Evolutionary conservation across 2,113 vertebrate species (phyloP), one percentile per base, ranked within the genome.

Genomic region (Zosterops hypoxanthus): DNA sequence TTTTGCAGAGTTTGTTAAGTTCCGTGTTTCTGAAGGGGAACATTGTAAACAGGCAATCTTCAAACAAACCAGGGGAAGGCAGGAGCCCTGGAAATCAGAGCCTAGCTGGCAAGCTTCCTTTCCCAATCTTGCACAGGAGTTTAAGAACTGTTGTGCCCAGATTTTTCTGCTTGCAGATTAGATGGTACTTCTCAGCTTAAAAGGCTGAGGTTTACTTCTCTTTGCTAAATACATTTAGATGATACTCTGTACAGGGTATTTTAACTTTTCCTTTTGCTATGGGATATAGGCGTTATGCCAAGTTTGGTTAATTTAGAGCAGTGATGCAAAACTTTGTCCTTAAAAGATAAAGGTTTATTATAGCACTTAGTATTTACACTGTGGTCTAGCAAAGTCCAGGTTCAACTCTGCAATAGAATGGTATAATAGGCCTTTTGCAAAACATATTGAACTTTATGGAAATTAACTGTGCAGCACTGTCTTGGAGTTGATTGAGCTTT

Each of bases 401-500:
- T 83, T 92, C 52, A 94, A 36, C 33, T 64, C 28, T 42, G 33
- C 8, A 9, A n/a, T n/a, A 44, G 12, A 23, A 12, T 39, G 8
- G 9, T 61, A 33, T 56, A 42, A 7, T 7, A 72, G 65, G 36
- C 46, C 15, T 53, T 93, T 80, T 64, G 49, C 52, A 79, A 81
- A 90, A 26, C 24, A 31, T 46, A 8, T 52, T 61, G 65, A 82
- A 56, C 39, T 52, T 93, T 42, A 55, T 23, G 33, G 56, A 79
- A 76, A 31, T 86, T 49, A 81, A 49, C 73, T 57, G 14, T 21
- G 18, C 56, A 86, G 46, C 36, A 11, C 24, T 77, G 85, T 20
- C 56, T 79, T 72, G 68, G 34, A 89, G 26, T 73, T 79, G 65
- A 28, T 49, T 79, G 85, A 73, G 29, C 76, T 96, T 98, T 73